These are phyloP conservation scores for Netelia melanura DNA, from an alignment of 2,888 invertebrate species.

Conservation along the genomic window DNA sequence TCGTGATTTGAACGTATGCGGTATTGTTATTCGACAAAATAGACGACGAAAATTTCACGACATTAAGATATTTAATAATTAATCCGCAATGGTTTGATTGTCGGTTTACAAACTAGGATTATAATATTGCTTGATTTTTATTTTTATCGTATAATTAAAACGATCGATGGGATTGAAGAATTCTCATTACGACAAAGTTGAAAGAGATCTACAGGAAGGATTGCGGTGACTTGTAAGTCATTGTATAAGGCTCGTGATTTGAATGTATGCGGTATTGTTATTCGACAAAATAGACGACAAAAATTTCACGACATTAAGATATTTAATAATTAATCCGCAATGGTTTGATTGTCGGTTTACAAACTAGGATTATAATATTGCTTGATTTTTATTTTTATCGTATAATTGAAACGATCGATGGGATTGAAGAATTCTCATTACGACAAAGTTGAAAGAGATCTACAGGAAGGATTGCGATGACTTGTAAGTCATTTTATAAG, in stretches of 20 bases:
- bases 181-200: neutral
- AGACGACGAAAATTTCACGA: neutral
- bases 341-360: too few species aligned
- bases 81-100: too few species aligned
- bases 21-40: slow-evolving; percentile 18
- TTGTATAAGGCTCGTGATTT: neutral
- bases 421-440: neutral
- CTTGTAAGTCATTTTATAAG: neutral
- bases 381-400: too few species aligned
- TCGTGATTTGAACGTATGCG: slow-evolving; percentile 9
- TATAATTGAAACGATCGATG: neutral
- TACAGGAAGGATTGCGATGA: too few species aligned
- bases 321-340: too few species aligned
- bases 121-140: too few species aligned
- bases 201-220: neutral
- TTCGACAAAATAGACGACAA: neutral
- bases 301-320: neutral
- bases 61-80: too few species aligned
- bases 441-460: neutral
- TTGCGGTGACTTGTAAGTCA: neutral
- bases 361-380: too few species aligned
- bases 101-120: too few species aligned
- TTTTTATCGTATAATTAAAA: too few species aligned
- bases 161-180: neutral
- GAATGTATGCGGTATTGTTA: slow-evolving; percentile 18